Conservation (phyloP, 1,140 invertebrate genomes). For the Bemisia tabaci region DNA sequence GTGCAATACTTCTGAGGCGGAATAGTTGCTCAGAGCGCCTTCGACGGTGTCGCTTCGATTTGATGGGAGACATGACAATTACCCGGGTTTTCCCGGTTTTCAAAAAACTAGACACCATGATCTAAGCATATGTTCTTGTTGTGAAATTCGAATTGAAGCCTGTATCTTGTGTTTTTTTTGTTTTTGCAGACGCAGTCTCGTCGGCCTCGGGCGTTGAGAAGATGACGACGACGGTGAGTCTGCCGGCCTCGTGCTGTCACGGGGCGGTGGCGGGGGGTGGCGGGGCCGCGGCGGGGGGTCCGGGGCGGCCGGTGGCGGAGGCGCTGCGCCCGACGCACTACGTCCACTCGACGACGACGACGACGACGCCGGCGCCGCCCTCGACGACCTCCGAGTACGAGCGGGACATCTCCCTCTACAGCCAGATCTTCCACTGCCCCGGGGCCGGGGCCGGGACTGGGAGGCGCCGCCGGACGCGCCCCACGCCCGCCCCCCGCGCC, state of each 20-base stretch:
- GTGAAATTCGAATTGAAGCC: too few species aligned
- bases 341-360: neutral
- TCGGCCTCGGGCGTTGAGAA: neutral
- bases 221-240: conserved; percentile 9
- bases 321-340: neutral
- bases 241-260: conserved; percentile 7
- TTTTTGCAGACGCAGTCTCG: too few species aligned
- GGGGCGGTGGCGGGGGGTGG: neutral
- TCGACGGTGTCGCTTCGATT: too few species aligned
- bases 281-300: conserved; percentile 1
- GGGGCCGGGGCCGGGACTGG: conserved; percentile 16
- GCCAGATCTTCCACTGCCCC: conserved; percentile 21
- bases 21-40: too few species aligned
- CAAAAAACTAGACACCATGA: too few species aligned
- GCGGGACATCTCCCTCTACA: conserved; percentile 5
- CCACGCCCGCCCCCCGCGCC: conserved; percentile 28
- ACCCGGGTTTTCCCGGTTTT: too few species aligned
- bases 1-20: too few species aligned
- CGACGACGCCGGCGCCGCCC: conserved; percentile 26
- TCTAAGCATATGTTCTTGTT: too few species aligned
- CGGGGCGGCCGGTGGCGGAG: conserved; percentile 6
- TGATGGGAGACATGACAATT: too few species aligned
- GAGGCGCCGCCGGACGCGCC: too few species aligned
- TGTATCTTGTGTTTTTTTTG: too few species aligned
- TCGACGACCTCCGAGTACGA: conserved; percentile 15